These are phyloP conservation scores for Calonectris borealis DNA, from an alignment of 2,113 vertebrate genomes.

Conservation along the genomic window DNA sequence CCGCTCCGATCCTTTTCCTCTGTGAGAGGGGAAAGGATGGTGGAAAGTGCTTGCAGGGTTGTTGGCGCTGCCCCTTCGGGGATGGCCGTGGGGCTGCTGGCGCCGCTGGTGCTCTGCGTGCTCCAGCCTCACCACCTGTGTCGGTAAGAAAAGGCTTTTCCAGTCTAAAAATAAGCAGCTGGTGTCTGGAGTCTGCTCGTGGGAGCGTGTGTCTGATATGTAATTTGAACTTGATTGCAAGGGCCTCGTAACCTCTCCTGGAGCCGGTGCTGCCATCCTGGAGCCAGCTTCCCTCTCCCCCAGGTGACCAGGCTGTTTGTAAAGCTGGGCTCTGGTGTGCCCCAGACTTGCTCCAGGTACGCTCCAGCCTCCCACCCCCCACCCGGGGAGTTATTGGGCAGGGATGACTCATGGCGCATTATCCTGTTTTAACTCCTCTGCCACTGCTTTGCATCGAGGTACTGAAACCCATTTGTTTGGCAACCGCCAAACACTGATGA, in stretches of 20 bases:
- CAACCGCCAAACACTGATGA: conserved; percentile 12
- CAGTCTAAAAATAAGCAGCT: conserved; percentile 17
- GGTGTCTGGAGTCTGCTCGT: not conserved
- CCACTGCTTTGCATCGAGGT: not conserved
- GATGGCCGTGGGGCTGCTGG: rapidly evolving
- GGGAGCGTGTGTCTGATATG: not conserved
- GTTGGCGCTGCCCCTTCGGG: not conserved
- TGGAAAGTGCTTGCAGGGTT: not conserved
- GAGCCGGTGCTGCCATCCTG: not conserved
- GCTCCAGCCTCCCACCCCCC: not conserved
- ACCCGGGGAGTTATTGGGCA: not conserved
- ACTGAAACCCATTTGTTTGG: conserved; percentile 41
- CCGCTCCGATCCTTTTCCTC: not conserved
- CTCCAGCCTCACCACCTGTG: not conserved
- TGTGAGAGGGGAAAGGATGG: not conserved
- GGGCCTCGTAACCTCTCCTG: not conserved
- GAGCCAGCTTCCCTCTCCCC: not conserved
- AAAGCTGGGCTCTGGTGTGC: not conserved
- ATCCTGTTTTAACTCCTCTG: not conserved
- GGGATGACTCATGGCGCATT: not conserved
- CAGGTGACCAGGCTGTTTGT: not conserved
- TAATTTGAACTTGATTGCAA: conserved; percentile 21
- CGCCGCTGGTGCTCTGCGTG: rapidly evolving
- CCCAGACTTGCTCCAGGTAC: not conserved
- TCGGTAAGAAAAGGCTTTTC: not conserved